These are phyloP conservation scores for Jordanella pulchra DNA, from an alignment of 2,797 vertebrate genomes.

Conservation along the genomic window DNA sequence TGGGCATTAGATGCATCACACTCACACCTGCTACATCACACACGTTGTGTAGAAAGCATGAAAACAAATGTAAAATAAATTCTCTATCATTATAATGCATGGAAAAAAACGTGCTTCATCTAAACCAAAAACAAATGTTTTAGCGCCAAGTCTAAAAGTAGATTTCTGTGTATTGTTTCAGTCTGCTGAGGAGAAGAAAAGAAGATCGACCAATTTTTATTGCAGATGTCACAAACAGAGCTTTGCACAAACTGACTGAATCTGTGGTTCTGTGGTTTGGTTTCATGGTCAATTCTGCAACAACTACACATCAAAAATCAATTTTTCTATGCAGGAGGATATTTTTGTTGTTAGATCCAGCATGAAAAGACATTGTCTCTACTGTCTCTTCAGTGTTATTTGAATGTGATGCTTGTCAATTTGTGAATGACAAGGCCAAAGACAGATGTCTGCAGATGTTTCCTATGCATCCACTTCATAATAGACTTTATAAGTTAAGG, in stretches of 20 bases:
- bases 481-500: not conserved
- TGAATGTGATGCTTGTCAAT: not conserved
- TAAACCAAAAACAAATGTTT: not conserved
- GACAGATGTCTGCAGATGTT: not conserved
- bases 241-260: not conserved
- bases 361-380: not conserved
- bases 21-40: constrained; percentile 32
- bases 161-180: not conserved
- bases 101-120: not conserved
- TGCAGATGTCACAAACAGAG: not conserved
- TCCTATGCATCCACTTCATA: not conserved
- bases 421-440: not conserved
- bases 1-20: constrained; percentile 28
- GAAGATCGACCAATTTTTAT: not conserved
- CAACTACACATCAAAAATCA: not conserved
- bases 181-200: not conserved
- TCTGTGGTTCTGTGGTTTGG: not conserved
- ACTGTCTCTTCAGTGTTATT: not conserved
- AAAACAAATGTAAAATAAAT: not conserved
- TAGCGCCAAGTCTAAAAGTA: not conserved
- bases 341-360: not conserved
- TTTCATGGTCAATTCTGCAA: constrained; percentile 9
- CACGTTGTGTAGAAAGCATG: not conserved
- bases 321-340: constrained; percentile 4
- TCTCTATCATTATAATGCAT: not conserved